Evolutionary conservation across 2,888 invertebrate species (phyloP).

Genomic region (Clepsis dumicolana): DNA sequence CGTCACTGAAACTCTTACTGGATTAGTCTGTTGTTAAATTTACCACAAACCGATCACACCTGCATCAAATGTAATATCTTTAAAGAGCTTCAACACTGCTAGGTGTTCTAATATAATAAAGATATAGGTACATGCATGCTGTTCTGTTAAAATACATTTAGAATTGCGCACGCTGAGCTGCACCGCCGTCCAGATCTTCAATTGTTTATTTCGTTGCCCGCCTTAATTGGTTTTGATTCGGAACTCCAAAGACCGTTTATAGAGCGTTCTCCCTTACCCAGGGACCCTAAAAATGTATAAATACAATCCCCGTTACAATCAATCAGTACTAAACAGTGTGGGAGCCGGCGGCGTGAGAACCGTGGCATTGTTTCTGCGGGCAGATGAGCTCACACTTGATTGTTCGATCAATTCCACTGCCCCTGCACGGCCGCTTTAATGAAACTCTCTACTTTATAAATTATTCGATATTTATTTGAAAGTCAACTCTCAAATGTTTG

Average conservation of each 20-base stretch:
- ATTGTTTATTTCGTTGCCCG: not conserved
- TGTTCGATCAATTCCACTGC: constrained; percentile 39
- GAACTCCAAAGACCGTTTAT: constrained; percentile 3
- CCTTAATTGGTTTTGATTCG: not conserved
- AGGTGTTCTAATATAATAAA: no score
- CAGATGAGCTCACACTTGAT: constrained; percentile 43
- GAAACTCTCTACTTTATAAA: constrained; percentile 21
- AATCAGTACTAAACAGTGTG: constrained; percentile 44
- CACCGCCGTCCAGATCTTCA: not conserved
- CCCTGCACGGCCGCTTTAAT: constrained; percentile 21
- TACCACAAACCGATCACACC: no score
- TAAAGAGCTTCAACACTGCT: no score
- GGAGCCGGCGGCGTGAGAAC: constrained; percentile 42
- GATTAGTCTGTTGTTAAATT: no score
- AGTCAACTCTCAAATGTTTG: not conserved
- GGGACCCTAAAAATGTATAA: constrained; percentile 40
- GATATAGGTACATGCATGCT: no score
- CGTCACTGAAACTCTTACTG: no score
- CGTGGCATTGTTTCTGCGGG: constrained; percentile 39
- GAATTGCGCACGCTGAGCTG: not conserved
- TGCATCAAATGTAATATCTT: no score
- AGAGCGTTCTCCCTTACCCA: constrained; percentile 5
- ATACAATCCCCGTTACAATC: constrained; percentile 42
- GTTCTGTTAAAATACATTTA: not conserved
- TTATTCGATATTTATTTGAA: constrained; percentile 3